Conservation (phyloP, 1,140 invertebrate species). For the Calliphora vicina region DNA sequence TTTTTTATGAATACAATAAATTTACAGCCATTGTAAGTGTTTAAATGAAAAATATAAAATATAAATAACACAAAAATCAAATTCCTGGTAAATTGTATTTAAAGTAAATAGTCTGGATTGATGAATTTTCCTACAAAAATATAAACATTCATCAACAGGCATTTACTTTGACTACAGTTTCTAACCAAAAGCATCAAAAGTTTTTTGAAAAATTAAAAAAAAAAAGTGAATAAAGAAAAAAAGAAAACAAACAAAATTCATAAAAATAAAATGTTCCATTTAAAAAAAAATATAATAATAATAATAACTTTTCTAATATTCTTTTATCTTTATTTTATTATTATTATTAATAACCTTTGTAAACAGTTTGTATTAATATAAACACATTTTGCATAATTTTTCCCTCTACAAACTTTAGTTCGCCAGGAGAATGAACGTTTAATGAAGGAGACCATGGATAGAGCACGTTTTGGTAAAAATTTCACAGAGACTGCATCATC, state of each 20-base stretch:
- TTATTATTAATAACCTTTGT: neutral
- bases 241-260: neutral
- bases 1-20: no score
- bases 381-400: constrained; percentile 28
- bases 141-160: constrained; percentile 61
- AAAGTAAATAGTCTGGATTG: constrained; percentile 64
- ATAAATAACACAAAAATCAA: neutral
- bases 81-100: constrained; percentile 56
- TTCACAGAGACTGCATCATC: constrained; percentile 46
- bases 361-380: neutral
- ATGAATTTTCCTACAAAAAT: constrained; percentile 51
- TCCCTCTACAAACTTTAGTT: constrained; percentile 46
- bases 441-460: constrained; percentile 58
- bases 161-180: constrained; percentile 63
- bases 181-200: constrained; percentile 53
- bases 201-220: neutral
- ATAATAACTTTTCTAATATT: neutral
- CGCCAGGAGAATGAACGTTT: constrained; percentile 61
- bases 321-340: neutral
- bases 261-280: constrained; percentile 34
- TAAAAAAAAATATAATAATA: constrained; percentile 32
- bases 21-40: constrained; percentile 22
- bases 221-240: neutral
- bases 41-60: neutral
- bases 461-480: constrained; percentile 57